Evolutionary conservation across 1,140 invertebrate genomes (phyloP), one percentile per base, ranked within the genome.

Genomic region (Bombus ignitus): DNA sequence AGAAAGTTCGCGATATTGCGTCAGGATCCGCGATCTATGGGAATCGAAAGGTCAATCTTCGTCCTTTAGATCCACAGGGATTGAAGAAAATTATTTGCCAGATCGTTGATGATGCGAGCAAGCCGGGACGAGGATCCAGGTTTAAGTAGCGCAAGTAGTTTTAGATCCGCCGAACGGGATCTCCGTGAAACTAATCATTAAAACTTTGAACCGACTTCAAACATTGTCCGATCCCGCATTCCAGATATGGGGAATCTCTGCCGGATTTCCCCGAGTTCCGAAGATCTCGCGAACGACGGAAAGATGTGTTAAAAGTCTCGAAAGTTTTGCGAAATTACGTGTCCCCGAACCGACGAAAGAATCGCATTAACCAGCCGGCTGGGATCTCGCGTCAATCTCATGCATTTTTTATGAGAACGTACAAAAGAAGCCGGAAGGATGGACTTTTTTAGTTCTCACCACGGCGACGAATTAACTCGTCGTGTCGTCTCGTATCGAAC

Each of bases 191-290:
- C 73, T 78, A 71, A 83, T 83, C 65, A 66, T 83, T 76, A 83
- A 83, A 83, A 83, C 74, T 83, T 83, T 44, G 47, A 18, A 39
- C 70, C 44, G 73, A 83, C 62, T 75, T 68, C 59, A 77, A 83
- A 83, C 81, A 76, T 66, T 68, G 72, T 44, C 62, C 81, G 73
- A 83, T 32, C 62, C 59, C 1, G n/a, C 32, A 42, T 25, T 22
- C 28, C 37, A 68, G 82, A 83, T 83, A 83, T 59, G 74, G 66
- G 57, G 42, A 39, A 75, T 65, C 71, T 12, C 15, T 2, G 25
- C 32, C 80, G 28, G 62, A 57, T 42, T 65, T 47, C 28, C 25
- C 18, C 2, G 47, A 71, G 37, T 83, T 78, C 28, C 65, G 65
- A 59, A n/a, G 47, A 78, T 76, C 62, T 42, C 22, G 73, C 35